Percentiles rank a stretch among this genome's conserved stretches.
Conservation (phyloP, 2,797 vertebrate genomes). For the Squalus acanthias region DNA sequence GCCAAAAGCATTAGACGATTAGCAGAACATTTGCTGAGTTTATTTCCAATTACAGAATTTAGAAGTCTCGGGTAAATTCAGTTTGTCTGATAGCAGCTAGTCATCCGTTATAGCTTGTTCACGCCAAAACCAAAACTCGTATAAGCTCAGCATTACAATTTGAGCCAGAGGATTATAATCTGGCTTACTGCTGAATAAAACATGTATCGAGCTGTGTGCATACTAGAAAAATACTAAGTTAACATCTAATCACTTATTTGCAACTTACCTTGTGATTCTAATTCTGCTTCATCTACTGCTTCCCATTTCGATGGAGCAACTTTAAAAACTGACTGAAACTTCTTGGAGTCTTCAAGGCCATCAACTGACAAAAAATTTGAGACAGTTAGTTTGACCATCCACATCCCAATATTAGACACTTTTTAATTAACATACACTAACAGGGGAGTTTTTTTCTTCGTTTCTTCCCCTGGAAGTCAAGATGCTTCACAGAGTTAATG, state of each 20-base stretch:
- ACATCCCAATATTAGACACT: neutral
- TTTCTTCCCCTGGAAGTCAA: neutral
- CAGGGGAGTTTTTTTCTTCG: no score
- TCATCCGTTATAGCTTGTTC: neutral
- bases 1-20: neutral
- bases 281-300: conserved; percentile 86
- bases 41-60: neutral
- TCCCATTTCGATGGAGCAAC: conserved; percentile 97
- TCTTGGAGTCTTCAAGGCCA: conserved; percentile 69
- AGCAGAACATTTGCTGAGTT: neutral
- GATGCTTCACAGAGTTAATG: neutral
- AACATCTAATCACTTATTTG: conserved; percentile 30
- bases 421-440: neutral
- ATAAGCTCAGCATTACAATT: neutral
- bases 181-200: neutral
- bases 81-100: neutral
- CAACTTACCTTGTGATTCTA: conserved; percentile 82
- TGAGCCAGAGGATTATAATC: neutral
- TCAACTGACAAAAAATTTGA: conserved; percentile 63
- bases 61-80: neutral
- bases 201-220: neutral
- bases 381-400: neutral
- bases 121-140: neutral
- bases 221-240: neutral
- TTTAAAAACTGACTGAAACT: conserved; percentile 85